Percentiles rank a stretch among this genome's conserved stretches.
These are phyloP conservation scores for Scaptomyza tumidula DNA, from an alignment of 2,888 invertebrate genomes.

Conservation along the genomic window DNA sequence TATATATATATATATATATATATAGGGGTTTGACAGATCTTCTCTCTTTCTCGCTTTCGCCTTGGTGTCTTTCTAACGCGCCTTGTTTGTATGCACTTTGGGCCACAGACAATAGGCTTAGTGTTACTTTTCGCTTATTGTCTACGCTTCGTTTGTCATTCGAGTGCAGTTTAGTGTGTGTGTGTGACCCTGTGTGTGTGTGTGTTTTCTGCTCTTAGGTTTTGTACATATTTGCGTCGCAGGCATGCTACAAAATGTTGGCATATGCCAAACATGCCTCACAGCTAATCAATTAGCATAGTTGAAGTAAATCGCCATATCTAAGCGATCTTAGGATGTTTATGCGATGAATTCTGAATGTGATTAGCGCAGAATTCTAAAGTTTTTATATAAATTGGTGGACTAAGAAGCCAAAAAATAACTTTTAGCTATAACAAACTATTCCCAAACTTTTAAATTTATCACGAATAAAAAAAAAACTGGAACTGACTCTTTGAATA, in stretches of 20 bases:
- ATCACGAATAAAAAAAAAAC: too few relatives aligned
- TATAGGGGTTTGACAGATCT: constrained; percentile 16
- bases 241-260: constrained; percentile 37
- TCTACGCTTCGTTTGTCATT: constrained; percentile 75
- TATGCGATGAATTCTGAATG: constrained; percentile 5
- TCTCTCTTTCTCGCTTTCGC: constrained; percentile 16
- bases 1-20: too few relatives aligned
- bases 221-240: constrained; percentile 11
- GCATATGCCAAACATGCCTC: constrained; percentile 40
- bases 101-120: constrained; percentile 80
- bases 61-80: constrained; percentile 36
- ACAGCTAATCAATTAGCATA: constrained; percentile 61
- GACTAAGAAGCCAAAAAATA: too few relatives aligned
- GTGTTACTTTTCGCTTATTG: constrained; percentile 80
- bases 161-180: constrained; percentile 56
- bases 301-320: neutral
- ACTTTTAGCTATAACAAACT: too few relatives aligned
- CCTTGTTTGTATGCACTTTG: constrained; percentile 73
- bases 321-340: constrained; percentile 4
- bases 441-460: too few relatives aligned
- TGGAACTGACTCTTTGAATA: too few relatives aligned
- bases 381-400: too few relatives aligned
- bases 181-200: constrained; percentile 4
- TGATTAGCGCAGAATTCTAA: neutral
- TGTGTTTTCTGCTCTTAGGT: neutral